A percentile compares a stretch with the other conserved stretches of the same genome.
These are phyloP conservation scores for Umimayanthus kanabou DNA, from an alignment of 92 coral and sea anemone genomes.

Conservation along the genomic window DNA sequence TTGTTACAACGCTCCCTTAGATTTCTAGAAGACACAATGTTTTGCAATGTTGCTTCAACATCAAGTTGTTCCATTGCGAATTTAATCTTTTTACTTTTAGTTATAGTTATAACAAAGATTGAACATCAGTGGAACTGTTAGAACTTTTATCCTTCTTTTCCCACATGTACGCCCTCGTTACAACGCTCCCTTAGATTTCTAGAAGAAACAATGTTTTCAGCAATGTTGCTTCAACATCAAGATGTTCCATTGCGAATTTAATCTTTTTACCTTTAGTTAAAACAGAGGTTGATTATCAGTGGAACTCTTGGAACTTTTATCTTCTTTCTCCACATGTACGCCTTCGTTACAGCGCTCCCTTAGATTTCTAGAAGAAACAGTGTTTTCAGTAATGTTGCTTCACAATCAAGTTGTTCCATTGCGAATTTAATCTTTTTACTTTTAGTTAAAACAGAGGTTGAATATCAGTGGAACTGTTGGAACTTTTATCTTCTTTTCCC, in stretches of 20 bases:
- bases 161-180: background rate
- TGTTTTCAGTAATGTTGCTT: background rate
- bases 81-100: background rate
- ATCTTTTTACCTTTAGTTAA: background rate
- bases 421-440: background rate
- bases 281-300: background rate
- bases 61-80: no score
- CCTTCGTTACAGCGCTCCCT: background rate
- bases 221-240: background rate
- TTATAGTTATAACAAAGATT: background rate
- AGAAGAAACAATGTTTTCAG: background rate
- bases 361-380: background rate
- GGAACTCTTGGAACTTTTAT: background rate
- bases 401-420: background rate
- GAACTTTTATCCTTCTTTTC: background rate
- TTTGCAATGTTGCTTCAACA: background rate
- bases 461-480: background rate
- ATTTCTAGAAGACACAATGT: background rate
- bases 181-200: background rate
- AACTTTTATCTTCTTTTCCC: background rate
- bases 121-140: no score
- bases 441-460: background rate
- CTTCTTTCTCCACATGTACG: background rate
- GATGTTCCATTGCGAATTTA: no score
- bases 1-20: background rate